Evolutionary conservation across 2,888 invertebrate species (phyloP).

Genomic region (Amorpha juglandis): DNA sequence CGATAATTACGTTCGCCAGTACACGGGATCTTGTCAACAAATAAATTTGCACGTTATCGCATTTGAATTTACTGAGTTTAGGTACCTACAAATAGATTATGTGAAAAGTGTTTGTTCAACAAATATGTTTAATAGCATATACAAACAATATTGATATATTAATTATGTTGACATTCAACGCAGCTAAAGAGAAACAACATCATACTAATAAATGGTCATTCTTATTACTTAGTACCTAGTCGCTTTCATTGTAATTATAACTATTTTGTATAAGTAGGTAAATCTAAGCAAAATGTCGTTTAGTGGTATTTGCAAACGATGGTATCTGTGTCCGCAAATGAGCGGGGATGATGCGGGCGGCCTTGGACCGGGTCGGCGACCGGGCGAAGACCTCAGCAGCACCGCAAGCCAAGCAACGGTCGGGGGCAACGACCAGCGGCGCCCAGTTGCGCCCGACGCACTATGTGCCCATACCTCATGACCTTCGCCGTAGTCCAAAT

Average conservation of each 20-base stretch:
- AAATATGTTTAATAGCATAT: background rate
- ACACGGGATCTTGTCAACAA: conserved; percentile 54
- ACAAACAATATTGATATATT: background rate
- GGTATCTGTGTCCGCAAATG: conserved; percentile 68
- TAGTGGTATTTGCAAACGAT: conserved; percentile 41
- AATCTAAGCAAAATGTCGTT: background rate
- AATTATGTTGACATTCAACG: background rate
- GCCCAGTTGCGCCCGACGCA: conserved; percentile 64
- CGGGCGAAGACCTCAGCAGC: conserved; percentile 82
- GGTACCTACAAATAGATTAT: too few relatives aligned
- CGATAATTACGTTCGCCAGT: conserved; percentile 56
- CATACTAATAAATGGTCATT: background rate
- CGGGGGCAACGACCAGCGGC: conserved; percentile 80
- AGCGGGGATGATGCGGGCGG: conserved; percentile 81
- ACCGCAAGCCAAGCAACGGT: conserved; percentile 81
- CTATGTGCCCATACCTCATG: conserved; percentile 62
- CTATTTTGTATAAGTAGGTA: background rate
- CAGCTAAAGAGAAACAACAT: too few relatives aligned
- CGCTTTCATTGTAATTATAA: background rate
- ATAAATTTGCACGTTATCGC: conserved; percentile 52
- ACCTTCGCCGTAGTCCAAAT: conserved; percentile 50
- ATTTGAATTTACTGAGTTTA: background rate
- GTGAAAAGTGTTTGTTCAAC: background rate
- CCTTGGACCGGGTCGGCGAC: conserved; percentile 82
- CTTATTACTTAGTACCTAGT: background rate